Evolutionary conservation across 2,888 invertebrate genomes (phyloP).

Genomic region (Xylocampa areola): DNA sequence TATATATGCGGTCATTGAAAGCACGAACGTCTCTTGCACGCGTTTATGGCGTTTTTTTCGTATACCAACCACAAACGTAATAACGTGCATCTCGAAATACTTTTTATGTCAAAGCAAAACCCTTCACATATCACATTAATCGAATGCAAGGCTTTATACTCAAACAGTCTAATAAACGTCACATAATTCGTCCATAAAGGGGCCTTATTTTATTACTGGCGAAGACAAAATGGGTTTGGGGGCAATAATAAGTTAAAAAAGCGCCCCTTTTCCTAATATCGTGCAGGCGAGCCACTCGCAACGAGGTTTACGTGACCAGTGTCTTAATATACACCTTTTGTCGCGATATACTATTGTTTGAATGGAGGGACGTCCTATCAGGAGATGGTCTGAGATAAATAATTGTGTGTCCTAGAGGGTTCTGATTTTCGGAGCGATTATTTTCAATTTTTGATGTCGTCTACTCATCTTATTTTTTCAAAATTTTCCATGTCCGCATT

Average conservation of each 20-base stretch:
- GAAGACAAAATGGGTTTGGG: slow-evolving; percentile 78
- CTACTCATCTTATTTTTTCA: too few relatives aligned
- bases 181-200: slow-evolving; percentile 67
- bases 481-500: too few relatives aligned
- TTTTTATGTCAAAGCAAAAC: slow-evolving; percentile 15
- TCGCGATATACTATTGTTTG: slow-evolving; percentile 49
- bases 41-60: slow-evolving; percentile 25
- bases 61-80: slow-evolving; percentile 18
- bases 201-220: slow-evolving; percentile 66
- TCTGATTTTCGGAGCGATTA: slow-evolving; percentile 43
- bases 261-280: slow-evolving; percentile 79
- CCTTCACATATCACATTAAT: slow-evolving; percentile 36
- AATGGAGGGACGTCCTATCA: slow-evolving; percentile 28
- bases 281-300: slow-evolving; percentile 75
- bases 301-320: slow-evolving; percentile 81
- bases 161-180: slow-evolving; percentile 63
- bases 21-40: slow-evolving; percentile 29
- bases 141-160: slow-evolving; percentile 41
- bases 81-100: slow-evolving; percentile 21
- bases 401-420: slow-evolving; percentile 14
- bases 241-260: slow-evolving; percentile 82
- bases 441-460: slow-evolving; percentile 25
- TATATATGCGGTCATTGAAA: slow-evolving; percentile 42
- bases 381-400: slow-evolving; percentile 15
- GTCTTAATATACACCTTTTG: slow-evolving; percentile 73